Base-by-base conservation (phyloP, 1,140 invertebrate species). In the Pissodes strobi region DNA sequence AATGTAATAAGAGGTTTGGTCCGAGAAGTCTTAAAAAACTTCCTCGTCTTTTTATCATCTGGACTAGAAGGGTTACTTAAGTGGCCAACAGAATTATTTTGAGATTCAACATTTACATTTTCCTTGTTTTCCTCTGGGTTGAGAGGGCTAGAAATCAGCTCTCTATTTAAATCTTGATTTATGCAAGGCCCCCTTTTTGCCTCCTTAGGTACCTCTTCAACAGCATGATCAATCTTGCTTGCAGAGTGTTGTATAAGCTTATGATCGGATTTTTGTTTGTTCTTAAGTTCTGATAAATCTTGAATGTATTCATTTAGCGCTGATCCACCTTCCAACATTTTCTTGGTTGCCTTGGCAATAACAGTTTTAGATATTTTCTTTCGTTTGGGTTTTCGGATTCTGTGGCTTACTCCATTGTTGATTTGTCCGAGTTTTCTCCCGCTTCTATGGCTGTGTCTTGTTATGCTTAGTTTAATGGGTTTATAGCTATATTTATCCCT, bases 351-450 rank as follows among this genome's bases (percentile, higher is more conserved):
- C 39, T 77, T 73, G 10, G 69, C 19, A 18, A 70, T 52, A 9
- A 48, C 43, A 6, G 30, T 62, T 59, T 69, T 69, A 12, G 48
- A 46, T n/a, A n/a, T n/a, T n/a, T 79, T 79, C 68, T 75, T 74
- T n/a, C 71, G 65, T 76, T 83, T 84, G 0, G 82, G 82, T 72
- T 83, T 84, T 22, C 77, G 74, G 21, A 85, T 83, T 55, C 78
- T 81, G 68, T 84, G n/a, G n/a, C n/a, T n/a, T n/a, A n/a, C n/a
- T n/a, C n/a, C 83, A 55, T 79, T 75, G 67, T 85, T 85, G 22
- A 85, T 84, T n/a, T 84, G 78, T 0, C 83, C 83, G 21, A 79
- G 62, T 61, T 46, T 66, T 56, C 49, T 68, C 18, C n/a, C n/a
- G 22, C 8, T 3, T 21, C 23, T 21, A 15, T 41, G 18, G 10